Conservation (phyloP, 1,140 invertebrate species). For the Mylabris phalerata region DNA sequence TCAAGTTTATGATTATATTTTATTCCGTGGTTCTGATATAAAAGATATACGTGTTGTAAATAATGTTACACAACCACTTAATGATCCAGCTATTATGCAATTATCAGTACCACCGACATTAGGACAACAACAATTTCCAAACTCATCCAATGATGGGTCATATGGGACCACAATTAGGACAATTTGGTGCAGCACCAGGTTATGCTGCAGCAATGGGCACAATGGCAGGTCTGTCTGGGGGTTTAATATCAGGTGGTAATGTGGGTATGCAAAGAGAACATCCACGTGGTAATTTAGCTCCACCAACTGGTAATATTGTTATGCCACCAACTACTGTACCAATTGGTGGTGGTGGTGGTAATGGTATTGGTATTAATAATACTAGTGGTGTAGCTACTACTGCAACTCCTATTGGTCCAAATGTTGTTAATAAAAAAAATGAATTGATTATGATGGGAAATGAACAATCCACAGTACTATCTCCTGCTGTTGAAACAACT, state of each 20-base stretch:
- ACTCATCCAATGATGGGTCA: constrained; percentile 50
- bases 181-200: constrained; percentile 36
- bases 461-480: constrained; percentile 32
- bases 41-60: constrained; percentile 96
- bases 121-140: constrained; percentile 47
- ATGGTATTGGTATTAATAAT: constrained; percentile 48
- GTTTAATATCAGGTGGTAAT: constrained; percentile 47
- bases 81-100: constrained; percentile 95
- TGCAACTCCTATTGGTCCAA: no score
- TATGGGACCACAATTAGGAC: constrained; percentile 47
- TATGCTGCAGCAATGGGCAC: constrained; percentile 30
- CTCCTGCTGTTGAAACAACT: constrained; percentile 32
- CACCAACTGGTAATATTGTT: no score
- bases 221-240: constrained; percentile 28
- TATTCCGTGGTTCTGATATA: constrained; percentile 96
- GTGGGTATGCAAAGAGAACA: no score
- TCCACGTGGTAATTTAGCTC: no score
- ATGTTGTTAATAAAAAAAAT: constrained; percentile 55
- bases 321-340: no score
- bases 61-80: constrained; percentile 65
- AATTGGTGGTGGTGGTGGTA: no score
- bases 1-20: constrained; percentile 97
- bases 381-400: constrained; percentile 43
- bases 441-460: constrained; percentile 61
- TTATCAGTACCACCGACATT: constrained; percentile 65